These are phyloP conservation scores for Halichoerus grypus DNA, from an alignment of 2,113 vertebrate genomes.

Conservation along the genomic window DNA sequence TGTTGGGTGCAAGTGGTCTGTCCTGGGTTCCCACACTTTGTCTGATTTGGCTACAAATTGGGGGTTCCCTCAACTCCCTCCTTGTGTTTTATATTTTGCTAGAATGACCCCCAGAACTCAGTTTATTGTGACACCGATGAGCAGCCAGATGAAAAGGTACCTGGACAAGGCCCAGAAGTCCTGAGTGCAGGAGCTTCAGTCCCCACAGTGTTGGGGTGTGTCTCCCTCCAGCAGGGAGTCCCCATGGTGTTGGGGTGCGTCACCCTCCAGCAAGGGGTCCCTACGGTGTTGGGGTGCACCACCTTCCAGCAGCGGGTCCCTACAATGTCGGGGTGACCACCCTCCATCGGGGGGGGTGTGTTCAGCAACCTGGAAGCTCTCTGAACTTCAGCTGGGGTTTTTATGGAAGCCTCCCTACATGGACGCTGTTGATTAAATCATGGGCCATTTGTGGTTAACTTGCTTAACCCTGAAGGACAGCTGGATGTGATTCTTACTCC, in stretches of 20 bases:
- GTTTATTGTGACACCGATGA: no score
- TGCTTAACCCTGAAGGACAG: neutral
- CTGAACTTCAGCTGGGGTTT: neutral
- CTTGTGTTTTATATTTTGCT: no score
- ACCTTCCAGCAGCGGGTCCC: neutral
- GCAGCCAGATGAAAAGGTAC: no score
- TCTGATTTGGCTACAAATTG: neutral
- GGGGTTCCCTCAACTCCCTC: no score
- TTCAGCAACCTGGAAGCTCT: neutral
- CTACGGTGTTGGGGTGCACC: neutral
- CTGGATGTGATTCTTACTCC: neutral
- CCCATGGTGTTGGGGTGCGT: neutral
- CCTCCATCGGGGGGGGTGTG: neutral
- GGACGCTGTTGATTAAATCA: neutral
- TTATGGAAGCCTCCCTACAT: neutral
- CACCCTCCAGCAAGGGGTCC: neutral
- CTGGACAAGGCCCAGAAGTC: neutral
- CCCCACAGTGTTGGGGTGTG: neutral
- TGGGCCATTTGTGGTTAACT: neutral
- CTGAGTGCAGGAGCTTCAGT: accelerated
- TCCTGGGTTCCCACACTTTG: neutral
- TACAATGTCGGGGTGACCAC: accelerated
- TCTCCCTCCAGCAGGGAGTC: neutral
- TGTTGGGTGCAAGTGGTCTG: neutral
- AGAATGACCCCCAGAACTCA: no score